Evolutionary conservation across 2,888 invertebrate species (phyloP).

Genomic region (Trichopria drosophilae): DNA sequence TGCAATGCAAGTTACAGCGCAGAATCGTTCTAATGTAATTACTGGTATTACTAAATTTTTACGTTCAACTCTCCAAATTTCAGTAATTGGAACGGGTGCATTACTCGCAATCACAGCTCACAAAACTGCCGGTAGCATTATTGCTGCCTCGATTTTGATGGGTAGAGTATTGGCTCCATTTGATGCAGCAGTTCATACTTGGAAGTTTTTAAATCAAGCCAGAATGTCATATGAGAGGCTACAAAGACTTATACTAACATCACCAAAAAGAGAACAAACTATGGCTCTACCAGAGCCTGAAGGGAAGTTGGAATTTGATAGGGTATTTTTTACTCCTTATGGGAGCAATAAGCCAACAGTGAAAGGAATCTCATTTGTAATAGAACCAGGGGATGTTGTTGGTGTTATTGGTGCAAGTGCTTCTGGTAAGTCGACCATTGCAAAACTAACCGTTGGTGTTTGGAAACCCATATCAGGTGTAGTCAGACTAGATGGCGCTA

Average conservation of each 20-base stretch:
- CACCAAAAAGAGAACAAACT: conserved; percentile 5
- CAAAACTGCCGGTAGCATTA: conserved; percentile 1
- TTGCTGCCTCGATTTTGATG: neutral
- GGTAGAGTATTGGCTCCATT: conserved; percentile 9
- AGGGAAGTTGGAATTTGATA: conserved; percentile 9
- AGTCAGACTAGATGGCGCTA: conserved; percentile 14
- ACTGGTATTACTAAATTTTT: neutral
- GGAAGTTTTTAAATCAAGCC: no score
- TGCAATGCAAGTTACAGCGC: neutral
- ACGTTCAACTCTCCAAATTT: neutral
- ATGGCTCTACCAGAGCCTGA: conserved; percentile 11
- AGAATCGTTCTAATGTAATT: neutral
- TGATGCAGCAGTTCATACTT: conserved; percentile 2
- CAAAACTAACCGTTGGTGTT: conserved; percentile 16
- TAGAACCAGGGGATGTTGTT: conserved; percentile 13
- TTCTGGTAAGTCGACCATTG: conserved; percentile 14
- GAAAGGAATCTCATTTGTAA: conserved; percentile 15
- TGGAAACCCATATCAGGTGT: neutral
- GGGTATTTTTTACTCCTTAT: conserved; percentile 11
- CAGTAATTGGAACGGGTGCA: conserved; percentile 9
- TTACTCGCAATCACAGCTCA: conserved; percentile 1
- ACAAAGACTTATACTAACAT: neutral
- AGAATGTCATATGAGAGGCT: neutral
- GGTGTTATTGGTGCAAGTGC: conserved; percentile 9
- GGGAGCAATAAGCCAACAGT: no score